phyloP scores from a whole-genome alignment of 2,113 vertebrate genomes.

The Ciconia maguari region DNA sequence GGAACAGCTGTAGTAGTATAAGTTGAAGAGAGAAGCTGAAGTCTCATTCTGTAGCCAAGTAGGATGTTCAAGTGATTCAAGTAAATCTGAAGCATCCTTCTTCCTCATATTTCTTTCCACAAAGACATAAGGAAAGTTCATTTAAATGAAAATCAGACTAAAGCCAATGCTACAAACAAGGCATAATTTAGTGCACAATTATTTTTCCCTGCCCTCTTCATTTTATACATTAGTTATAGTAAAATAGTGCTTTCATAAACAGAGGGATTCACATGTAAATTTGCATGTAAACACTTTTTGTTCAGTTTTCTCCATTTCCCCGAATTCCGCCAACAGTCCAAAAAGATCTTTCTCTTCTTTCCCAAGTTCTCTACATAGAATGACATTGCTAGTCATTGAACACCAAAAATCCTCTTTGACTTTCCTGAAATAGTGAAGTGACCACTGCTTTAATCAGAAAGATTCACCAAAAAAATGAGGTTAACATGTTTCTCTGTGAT shows the following conservation, averaged over 20 bases:
- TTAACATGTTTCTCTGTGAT: not conserved
- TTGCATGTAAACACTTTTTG: not conserved
- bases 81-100: not conserved
- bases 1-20: not conserved
- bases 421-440: not conserved
- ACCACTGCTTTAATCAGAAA: not conserved
- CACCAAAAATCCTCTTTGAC: not conserved
- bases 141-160: not conserved
- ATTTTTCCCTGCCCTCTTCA: not conserved
- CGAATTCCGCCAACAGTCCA: not conserved
- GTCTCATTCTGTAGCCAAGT: not conserved
- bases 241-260: not conserved
- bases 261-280: not conserved
- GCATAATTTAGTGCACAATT: not conserved
- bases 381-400: not conserved
- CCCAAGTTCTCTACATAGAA: not conserved
- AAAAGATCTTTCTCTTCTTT: not conserved
- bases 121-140: not conserved
- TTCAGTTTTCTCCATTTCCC: not conserved
- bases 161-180: not conserved
- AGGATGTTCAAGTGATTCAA: not conserved
- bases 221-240: not conserved
- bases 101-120: not conserved
- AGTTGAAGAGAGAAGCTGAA: not conserved
- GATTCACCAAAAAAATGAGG: not conserved